These are phyloP conservation scores for Spea bombifrons DNA, from an alignment of 2,113 vertebrate species.

Conservation along the genomic window DNA sequence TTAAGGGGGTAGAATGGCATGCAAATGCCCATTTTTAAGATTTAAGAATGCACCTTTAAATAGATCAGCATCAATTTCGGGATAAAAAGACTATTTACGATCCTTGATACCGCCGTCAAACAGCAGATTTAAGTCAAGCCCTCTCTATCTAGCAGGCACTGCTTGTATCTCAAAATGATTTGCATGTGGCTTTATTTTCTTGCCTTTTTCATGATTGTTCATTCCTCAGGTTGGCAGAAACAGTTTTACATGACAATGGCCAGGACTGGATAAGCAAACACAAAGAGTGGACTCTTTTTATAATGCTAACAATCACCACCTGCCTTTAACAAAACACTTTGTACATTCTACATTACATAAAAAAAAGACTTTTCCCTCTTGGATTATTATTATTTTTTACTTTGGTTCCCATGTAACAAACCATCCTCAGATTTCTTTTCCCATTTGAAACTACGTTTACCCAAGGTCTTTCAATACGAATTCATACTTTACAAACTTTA, in stretches of 20 bases:
- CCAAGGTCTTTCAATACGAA: not conserved
- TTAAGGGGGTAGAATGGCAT: slow-evolving; percentile 28
- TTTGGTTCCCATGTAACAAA: slow-evolving; percentile 27
- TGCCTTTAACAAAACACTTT: slow-evolving; percentile 41
- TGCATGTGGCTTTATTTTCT: slow-evolving; percentile 40
- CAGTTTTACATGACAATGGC: slow-evolving; percentile 43
- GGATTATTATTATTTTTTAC: slow-evolving; percentile 28
- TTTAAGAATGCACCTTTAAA: slow-evolving; percentile 32
- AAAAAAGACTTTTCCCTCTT: slow-evolving; percentile 39
- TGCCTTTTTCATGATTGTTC: slow-evolving; percentile 27
- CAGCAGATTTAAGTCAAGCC: slow-evolving; percentile 30
- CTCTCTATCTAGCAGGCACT: slow-evolving; percentile 8
- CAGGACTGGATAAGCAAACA: slow-evolving; percentile 35
- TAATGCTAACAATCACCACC: slow-evolving; percentile 38
- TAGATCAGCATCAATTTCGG: slow-evolving; percentile 41
- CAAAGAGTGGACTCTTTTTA: slow-evolving; percentile 44
- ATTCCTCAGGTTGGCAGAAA: slow-evolving; percentile 16
- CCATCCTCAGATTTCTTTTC: slow-evolving; percentile 43
- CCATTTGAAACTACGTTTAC: not conserved
- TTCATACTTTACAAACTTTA: not conserved
- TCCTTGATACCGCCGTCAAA: slow-evolving; percentile 41
- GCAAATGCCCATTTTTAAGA: slow-evolving; percentile 34
- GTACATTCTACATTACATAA: slow-evolving; percentile 39
- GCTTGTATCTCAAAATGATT: slow-evolving; percentile 32
- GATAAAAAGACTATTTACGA: slow-evolving; percentile 34